Base-by-base conservation (phyloP, 2,888 invertebrate species). In the Netelia virgata region DNA sequence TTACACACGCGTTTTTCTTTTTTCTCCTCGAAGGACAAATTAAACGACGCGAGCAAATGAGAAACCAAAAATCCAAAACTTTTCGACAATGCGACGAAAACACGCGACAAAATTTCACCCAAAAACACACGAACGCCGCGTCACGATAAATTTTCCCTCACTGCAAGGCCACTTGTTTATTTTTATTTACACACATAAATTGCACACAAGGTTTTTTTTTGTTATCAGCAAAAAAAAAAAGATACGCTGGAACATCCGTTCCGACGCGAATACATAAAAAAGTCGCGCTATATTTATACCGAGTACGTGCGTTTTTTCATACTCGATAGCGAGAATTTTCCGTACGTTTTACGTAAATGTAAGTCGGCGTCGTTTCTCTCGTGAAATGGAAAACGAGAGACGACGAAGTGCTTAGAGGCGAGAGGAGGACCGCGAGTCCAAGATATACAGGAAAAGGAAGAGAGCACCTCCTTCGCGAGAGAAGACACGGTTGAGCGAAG, bases 21-120 rank as follows among this genome's bases (percentile, higher is more conserved):
- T 23, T 23, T 23, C 23, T 23, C 23, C 23, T 23, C 23, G 2
- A 23, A 23, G 23, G 23, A 23, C 1, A 23, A 23, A 23, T 0
- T 23, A 23, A 23, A 3, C 23, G 23, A 1, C 23, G 23, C 23
- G 23, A 23, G 23, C 3, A 1, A 23, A 3, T 23, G 23, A 28
- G 5, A 10, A 20, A 76, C n/a, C n/a, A 55, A 11, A 23, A 57
- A 43, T 41, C 36, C 41, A 43, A 9, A 53, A 28, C 23, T 64
- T 5, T 28, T n/a, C 9, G 55, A 75, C 75, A 53, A 76, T 68
- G 66, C 66, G 2, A 59, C 41, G 55, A 36, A 36, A 14, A 11
- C 8, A 9, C 41, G 70, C 5, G 5, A 28, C 28, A 5, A 70
- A 70, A 1, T 55, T 55, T 55, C 53, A 2, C 16, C 69, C 16